Base-by-base conservation (phyloP, 2,888 invertebrate genomes). In the Phyllotreta cruciferae region DNA sequence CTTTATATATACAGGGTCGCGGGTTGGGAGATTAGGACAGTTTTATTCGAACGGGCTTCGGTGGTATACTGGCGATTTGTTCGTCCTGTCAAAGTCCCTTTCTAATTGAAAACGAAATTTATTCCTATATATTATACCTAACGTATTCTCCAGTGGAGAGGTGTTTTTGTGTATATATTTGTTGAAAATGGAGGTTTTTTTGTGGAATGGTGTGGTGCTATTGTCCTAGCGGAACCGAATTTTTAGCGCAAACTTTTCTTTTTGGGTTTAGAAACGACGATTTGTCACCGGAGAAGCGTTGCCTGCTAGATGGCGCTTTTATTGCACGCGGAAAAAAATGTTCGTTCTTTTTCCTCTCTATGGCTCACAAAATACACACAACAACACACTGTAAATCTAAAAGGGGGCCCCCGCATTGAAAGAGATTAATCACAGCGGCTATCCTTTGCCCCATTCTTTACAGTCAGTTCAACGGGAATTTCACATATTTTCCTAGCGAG, bases 361-460 rank as follows among this genome's bases (percentile, higher is more conserved):
- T 60, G 50, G 24, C 44, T 42, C 60, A 41, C 38, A 37, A 47
- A 53, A 60, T 53, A 53, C 37, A 45, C 45, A 53, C 60, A 38
- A 60, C 60, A 53, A 57, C 44, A 60, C 53, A 53, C 60, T 44
- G 54, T 60, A 60, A 52, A 60, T 60, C 54, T 54, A 45, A 60
- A 44, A 53, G 13, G 45, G 54, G 24, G 24, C 24, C 54, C 38
- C 37, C 35, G 14, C 53, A 53, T 38, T 60, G 60, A 60, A 60
- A 53, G 54, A 53, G 60, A 60, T 60, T 53, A 53, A 60, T 60
- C 42, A 60, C 44, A 39, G 14, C 37, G 52, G 53, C 45, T 54
- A 60, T 60, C 60, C 24, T 60, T 54, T 38, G 37, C 24, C 36
- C 39, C 24, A 60, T 60, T 60, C 49, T 60, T 54, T 60, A 13